phyloP scores from a whole-genome alignment of 92 coral and sea anemone species.

The Actinostola sp. region DNA sequence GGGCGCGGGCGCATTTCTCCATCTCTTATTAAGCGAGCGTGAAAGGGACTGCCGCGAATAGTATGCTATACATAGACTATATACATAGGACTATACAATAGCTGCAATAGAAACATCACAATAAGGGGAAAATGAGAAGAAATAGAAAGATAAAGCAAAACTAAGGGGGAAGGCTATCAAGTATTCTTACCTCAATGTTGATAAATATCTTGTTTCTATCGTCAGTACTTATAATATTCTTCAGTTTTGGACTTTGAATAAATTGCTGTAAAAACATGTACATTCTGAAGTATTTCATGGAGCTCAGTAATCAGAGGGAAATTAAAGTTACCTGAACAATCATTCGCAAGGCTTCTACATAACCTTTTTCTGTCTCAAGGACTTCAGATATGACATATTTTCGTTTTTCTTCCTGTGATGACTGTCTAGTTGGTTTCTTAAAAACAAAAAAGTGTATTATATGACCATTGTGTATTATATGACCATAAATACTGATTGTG shows the following conservation, averaged over 20 bases:
- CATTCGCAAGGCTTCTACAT: constrained; percentile 89
- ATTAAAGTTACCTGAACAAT: constrained; percentile 78
- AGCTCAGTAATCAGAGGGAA: too few relatives aligned
- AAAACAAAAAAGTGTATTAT: not conserved
- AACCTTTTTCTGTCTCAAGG: constrained; percentile 89
- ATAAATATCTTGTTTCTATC: constrained; percentile 85
- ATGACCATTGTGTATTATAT: too few relatives aligned
- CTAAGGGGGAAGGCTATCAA: not conserved
- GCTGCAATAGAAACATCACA: too few relatives aligned
- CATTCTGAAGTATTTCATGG: too few relatives aligned
- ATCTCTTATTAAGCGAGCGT: too few relatives aligned
- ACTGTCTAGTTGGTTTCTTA: constrained; percentile 79
- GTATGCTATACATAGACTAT: too few relatives aligned
- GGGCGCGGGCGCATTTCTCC: too few relatives aligned
- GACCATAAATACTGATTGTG: too few relatives aligned
- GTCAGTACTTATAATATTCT: constrained; percentile 53
- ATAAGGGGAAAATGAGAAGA: too few relatives aligned
- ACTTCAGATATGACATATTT: constrained; percentile 86
- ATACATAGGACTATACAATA: too few relatives aligned
- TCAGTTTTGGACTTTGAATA: constrained; percentile 56
- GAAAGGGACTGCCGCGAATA: too few relatives aligned
- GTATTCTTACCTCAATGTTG: constrained; percentile 80
- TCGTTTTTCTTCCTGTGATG: constrained; percentile 93
- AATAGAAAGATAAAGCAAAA: not conserved
- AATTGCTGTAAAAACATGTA: constrained; percentile 62